phyloP scores from a whole-genome alignment of 2,113 vertebrate genomes.

The Leptosomus discolor region DNA sequence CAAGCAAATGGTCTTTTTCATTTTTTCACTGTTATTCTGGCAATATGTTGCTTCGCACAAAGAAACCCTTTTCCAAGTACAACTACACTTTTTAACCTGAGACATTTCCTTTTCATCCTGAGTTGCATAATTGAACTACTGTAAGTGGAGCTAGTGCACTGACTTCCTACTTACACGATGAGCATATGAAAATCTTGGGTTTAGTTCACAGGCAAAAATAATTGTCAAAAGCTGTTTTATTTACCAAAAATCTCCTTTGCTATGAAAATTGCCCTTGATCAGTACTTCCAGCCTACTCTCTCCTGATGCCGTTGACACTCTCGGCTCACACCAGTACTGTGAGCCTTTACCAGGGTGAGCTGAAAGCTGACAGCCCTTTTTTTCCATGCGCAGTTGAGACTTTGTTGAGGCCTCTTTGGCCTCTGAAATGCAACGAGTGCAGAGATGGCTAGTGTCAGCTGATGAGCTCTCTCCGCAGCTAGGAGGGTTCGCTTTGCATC shows the following conservation, averaged over 20 bases:
- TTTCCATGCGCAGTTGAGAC: too few relatives aligned
- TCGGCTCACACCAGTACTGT: accelerated
- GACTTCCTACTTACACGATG: neutral
- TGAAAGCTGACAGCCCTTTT: neutral
- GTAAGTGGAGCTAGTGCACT: neutral
- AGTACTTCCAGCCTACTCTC: neutral
- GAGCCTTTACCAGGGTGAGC: neutral
- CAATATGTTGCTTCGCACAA: neutral
- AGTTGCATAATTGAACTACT: neutral
- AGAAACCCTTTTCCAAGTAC: neutral
- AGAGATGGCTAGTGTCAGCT: neutral
- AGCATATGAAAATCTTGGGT: neutral
- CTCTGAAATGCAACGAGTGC: neutral
- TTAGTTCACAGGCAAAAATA: neutral
- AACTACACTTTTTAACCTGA: neutral
- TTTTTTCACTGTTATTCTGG: neutral
- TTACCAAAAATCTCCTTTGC: neutral
- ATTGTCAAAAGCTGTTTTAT: accelerated
- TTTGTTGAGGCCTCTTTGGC: neutral
- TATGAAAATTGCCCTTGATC: neutral
- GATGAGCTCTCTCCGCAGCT: neutral
- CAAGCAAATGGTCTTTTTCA: neutral
- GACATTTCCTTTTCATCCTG: neutral
- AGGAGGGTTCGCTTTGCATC: neutral
- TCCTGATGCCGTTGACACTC: accelerated